Evolutionary conservation across 1,140 invertebrate species (phyloP).

Genomic region (Formica exsecta): DNA sequence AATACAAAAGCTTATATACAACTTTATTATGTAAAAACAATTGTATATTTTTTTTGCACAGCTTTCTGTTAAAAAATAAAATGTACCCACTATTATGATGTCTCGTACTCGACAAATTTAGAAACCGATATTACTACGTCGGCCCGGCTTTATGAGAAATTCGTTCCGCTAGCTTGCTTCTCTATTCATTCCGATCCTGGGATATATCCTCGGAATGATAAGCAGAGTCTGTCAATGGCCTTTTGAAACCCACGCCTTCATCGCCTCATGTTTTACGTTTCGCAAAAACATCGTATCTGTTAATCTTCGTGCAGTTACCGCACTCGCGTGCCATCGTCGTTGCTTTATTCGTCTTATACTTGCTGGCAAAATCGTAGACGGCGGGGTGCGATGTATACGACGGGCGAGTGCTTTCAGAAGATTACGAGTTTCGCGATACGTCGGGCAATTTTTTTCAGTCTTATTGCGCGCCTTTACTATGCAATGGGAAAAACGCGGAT

Average conservation of each 20-base stretch:
- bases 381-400: neutral
- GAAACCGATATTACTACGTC: neutral
- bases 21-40: neutral
- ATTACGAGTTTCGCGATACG: constrained; percentile 17
- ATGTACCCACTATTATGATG: neutral
- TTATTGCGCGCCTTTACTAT: constrained; percentile 12
- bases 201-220: constrained; percentile 16
- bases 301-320: neutral
- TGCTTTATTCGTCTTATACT: constrained; percentile 16
- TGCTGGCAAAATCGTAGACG: constrained; percentile 7
- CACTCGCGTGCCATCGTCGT: neutral
- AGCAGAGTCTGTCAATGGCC: neutral
- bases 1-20: neutral
- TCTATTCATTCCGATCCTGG: constrained; percentile 1
- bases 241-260: neutral
- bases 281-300: constrained; percentile 13
- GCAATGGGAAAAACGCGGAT: neutral
- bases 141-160: neutral
- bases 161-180: constrained; percentile 2
- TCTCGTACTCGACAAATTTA: neutral
- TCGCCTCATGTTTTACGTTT: neutral
- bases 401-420: constrained; percentile 23
- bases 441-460: constrained; percentile 14
- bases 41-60: neutral
- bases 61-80: neutral